phyloP scores from a whole-genome alignment of 2,113 vertebrate species.

The Peromyscus californicus region DNA sequence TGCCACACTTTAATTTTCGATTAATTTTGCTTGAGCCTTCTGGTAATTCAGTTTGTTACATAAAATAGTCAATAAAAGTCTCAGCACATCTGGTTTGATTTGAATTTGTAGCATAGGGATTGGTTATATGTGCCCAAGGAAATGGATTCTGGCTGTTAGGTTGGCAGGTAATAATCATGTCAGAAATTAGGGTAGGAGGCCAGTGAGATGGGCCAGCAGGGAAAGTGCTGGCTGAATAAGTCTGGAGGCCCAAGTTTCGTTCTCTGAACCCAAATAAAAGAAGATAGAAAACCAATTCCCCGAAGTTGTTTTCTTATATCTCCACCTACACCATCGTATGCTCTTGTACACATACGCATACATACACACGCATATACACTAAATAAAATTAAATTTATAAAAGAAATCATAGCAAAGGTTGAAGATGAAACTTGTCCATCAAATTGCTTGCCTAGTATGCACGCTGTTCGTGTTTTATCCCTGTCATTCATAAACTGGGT shows the following conservation, averaged over 20 bases:
- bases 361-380: not conserved
- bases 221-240: not conserved
- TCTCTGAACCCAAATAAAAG: not conserved
- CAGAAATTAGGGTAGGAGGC: not conserved
- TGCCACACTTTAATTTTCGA: constrained; percentile 57
- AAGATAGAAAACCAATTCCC: not conserved
- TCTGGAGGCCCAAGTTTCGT: not conserved
- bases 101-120: not conserved
- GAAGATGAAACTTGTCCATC: not conserved
- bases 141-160: not conserved
- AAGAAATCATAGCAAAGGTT: not conserved
- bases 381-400: not conserved
- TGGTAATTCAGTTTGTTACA: constrained; percentile 62
- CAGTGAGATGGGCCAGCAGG: too few species aligned
- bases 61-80: constrained; percentile 70
- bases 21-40: constrained; percentile 68
- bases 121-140: not conserved
- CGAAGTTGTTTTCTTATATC: not conserved
- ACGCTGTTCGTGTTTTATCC: not conserved
- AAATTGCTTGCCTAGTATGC: not conserved
- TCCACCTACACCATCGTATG: too few species aligned
- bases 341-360: too few species aligned
- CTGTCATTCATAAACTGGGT: not conserved
- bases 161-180: not conserved
- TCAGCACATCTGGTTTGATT: constrained; percentile 54